Evolutionary conservation across 2,888 invertebrate species (phyloP).

Genomic region (Caenorhabditis sp.): DNA sequence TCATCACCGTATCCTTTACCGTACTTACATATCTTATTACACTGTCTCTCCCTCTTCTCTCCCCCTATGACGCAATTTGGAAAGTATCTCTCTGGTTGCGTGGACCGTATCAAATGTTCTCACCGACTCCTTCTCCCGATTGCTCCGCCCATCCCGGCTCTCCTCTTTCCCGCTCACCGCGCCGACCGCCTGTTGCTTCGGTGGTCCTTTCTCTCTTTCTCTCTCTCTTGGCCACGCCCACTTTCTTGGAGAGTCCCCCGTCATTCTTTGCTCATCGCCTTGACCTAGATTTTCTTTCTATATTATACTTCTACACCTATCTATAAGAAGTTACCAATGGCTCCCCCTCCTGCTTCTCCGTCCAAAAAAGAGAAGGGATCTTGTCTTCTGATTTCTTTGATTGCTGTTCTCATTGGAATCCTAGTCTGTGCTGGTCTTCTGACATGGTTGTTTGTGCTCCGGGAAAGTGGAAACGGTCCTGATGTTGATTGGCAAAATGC

Average conservation of each 20-base stretch:
- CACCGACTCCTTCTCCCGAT: slow-evolving; percentile 1
- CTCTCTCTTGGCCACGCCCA: slow-evolving; percentile 38
- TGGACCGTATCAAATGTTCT: slow-evolving; percentile 45
- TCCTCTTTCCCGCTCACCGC: slow-evolving; percentile 6
- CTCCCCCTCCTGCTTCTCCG: slow-evolving; percentile 36
- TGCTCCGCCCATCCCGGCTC: slow-evolving; percentile 15
- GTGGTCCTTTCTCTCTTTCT: slow-evolving; percentile 38
- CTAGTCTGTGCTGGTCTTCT: slow-evolving; percentile 46
- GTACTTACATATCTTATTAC: slow-evolving; percentile 38
- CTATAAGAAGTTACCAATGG: slow-evolving; percentile 15
- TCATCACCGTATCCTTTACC: slow-evolving; percentile 10
- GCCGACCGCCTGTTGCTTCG: slow-evolving; percentile 41
- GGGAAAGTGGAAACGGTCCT: slow-evolving; percentile 48
- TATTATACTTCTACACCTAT: slow-evolving; percentile 2
- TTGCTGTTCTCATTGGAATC: slow-evolving; percentile 48
- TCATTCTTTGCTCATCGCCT: slow-evolving; percentile 29
- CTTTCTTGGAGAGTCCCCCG: slow-evolving; percentile 4
- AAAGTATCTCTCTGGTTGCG: slow-evolving; percentile 27
- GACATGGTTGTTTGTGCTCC: slow-evolving; percentile 38
- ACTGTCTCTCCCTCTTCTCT: slow-evolving; percentile 11
- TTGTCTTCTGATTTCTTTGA: slow-evolving; percentile 43
- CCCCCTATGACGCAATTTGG: slow-evolving; percentile 24
- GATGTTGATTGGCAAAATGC: slow-evolving; percentile 53
- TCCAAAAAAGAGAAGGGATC: slow-evolving; percentile 51
- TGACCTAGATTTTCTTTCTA: slow-evolving; percentile 6